These are phyloP conservation scores for Chiloscyllium plagiosum DNA, from an alignment of 2,113 vertebrate species.

Conservation along the genomic window DNA sequence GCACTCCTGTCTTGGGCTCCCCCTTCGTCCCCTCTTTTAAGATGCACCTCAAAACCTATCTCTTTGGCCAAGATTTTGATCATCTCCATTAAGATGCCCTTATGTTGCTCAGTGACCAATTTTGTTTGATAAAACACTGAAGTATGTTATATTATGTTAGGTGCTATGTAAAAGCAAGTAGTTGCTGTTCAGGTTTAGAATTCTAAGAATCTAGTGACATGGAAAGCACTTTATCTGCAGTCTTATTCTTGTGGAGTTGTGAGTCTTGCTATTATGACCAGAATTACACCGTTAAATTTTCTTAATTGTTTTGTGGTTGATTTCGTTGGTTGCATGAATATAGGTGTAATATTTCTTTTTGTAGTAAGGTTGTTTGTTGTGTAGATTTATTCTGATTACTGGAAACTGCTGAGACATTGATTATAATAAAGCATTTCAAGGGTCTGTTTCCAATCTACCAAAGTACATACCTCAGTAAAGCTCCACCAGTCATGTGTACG, in stretches of 20 bases:
- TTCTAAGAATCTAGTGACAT: not conserved
- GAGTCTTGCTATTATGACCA: not conserved
- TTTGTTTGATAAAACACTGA: too few species aligned
- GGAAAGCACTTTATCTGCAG: not conserved
- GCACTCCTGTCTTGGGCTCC: too few species aligned
- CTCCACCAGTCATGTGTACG: not conserved
- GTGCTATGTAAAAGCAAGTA: too few species aligned
- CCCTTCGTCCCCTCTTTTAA: not conserved
- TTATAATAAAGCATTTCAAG: not conserved
- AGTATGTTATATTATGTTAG: too few species aligned
- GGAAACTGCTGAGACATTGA: not conserved
- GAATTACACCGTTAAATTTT: not conserved
- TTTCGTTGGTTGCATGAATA: not conserved
- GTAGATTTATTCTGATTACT: not conserved
- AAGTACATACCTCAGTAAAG: not conserved
- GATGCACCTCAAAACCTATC: not conserved
- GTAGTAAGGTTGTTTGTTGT: not conserved
- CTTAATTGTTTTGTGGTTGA: conserved; percentile 19
- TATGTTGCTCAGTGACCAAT: too few species aligned
- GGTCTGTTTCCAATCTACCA: not conserved
- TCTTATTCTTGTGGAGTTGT: not conserved
- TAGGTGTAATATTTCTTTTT: not conserved
- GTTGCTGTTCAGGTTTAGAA: not conserved
- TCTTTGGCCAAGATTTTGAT: not conserved
- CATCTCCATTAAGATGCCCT: too few species aligned